phyloP scores from a whole-genome alignment of 2,888 invertebrate genomes.

The Endotricha flammealis region DNA sequence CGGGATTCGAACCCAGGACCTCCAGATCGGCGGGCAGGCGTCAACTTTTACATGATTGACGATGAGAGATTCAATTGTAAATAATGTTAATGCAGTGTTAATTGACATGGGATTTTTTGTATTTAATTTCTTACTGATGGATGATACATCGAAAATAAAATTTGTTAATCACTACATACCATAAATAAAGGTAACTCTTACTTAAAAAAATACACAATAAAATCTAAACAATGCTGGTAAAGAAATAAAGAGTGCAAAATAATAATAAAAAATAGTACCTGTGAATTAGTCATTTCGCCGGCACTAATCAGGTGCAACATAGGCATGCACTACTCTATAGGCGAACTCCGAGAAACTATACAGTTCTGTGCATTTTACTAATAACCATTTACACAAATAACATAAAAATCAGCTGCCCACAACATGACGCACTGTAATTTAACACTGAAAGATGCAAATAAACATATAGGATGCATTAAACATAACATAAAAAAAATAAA shows the following conservation, averaged over 20 bases:
- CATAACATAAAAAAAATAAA: constrained; percentile 36
- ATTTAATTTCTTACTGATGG: too few relatives aligned
- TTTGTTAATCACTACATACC: too few relatives aligned
- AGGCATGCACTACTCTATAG: constrained; percentile 71
- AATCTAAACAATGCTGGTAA: constrained; percentile 24
- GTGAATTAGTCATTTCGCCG: constrained; percentile 79
- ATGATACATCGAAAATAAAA: too few relatives aligned
- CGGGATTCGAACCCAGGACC: too few relatives aligned
- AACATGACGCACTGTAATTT: constrained; percentile 67
- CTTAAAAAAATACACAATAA: constrained; percentile 17
- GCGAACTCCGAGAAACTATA: constrained; percentile 62
- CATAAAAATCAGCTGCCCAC: constrained; percentile 62
- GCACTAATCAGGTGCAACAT: constrained; percentile 60
- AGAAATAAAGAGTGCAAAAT: constrained; percentile 40
- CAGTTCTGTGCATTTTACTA: constrained; percentile 67
- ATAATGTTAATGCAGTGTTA: too few relatives aligned
- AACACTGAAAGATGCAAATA: constrained; percentile 70
- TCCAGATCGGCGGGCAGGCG: too few relatives aligned
- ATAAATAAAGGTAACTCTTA: too few relatives aligned
- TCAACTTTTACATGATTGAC: too few relatives aligned
- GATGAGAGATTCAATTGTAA: background rate
- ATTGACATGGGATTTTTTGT: too few relatives aligned
- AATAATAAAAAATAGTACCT: constrained; percentile 67
- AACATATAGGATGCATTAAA: constrained; percentile 63
- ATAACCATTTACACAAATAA: constrained; percentile 63